Evolutionary conservation across 2,113 vertebrate genomes (phyloP).

Genomic region (Microcebus lehilahytsara): DNA sequence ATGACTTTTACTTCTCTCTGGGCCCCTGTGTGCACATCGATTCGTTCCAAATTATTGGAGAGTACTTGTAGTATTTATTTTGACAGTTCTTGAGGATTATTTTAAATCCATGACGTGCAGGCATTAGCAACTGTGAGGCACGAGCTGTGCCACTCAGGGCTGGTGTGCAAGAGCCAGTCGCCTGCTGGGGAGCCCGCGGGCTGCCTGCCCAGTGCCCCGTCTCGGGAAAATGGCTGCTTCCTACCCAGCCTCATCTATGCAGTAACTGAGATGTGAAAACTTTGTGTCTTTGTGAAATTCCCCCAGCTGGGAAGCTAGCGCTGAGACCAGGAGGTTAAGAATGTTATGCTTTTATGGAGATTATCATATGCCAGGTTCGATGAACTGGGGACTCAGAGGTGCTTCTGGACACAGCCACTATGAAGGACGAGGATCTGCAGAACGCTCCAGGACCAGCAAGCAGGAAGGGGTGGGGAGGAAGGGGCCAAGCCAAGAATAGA

Average conservation of each 20-base stretch:
- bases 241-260: not conserved
- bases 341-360: not conserved
- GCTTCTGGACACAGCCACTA: not conserved
- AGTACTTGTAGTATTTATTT: not conserved
- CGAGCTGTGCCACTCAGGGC: no score
- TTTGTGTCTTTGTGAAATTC: not conserved
- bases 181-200: not conserved
- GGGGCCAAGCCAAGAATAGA: not conserved
- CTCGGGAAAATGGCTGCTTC: not conserved
- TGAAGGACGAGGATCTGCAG: not conserved
- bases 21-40: no score
- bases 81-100: not conserved
- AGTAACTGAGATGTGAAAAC: not conserved
- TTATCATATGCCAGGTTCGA: not conserved
- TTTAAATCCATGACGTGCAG: not conserved
- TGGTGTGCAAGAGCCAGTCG: not conserved
- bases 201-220: accelerated
- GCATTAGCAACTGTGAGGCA: not conserved
- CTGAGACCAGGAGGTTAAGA: not conserved
- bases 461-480: not conserved
- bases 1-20: no score
- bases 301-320: not conserved
- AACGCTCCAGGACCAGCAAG: not conserved
- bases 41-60: no score
- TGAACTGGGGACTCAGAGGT: not conserved